A percentile compares a stretch with the other conserved stretches of the same genome.
Evolutionary conservation across 2,888 invertebrate genomes (phyloP).

Genomic region (Operophtera brumata): DNA sequence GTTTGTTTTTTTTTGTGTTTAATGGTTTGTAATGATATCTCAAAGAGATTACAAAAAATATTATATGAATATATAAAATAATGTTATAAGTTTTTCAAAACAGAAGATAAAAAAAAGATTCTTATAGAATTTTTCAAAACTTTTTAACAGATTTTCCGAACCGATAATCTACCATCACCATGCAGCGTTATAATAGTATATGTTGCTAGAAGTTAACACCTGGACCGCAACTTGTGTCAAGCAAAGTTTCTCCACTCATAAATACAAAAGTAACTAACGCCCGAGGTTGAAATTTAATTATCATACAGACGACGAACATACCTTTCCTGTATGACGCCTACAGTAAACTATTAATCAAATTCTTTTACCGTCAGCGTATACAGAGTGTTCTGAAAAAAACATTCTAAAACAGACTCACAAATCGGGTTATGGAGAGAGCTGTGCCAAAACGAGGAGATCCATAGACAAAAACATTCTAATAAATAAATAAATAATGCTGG

Average conservation of each 20-base stretch:
- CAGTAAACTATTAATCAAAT: constrained; percentile 65
- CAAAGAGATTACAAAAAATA: no score
- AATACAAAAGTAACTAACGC: constrained; percentile 67
- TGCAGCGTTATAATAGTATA: constrained; percentile 62
- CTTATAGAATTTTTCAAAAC: no score
- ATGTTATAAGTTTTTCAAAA: no score
- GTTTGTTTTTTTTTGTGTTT: no score
- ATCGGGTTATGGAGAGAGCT: no score
- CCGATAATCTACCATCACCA: constrained; percentile 29
- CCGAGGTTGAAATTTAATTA: constrained; percentile 77
- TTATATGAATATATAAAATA: no score
- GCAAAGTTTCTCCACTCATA: constrained; percentile 63
- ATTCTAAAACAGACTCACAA: no score
- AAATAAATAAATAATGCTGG: no score
- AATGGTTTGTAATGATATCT: no score
- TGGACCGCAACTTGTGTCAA: constrained; percentile 62
- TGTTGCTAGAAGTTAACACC: constrained; percentile 57
- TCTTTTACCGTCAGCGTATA: constrained; percentile 35
- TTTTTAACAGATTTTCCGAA: constrained; percentile 6
- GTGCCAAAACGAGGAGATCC: no score
- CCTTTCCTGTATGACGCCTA: constrained; percentile 55
- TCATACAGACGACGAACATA: constrained; percentile 68
- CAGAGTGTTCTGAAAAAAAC: constrained; percentile 3
- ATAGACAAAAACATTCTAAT: no score
- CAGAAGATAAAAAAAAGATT: no score